Percentiles rank a stretch among this genome's conserved stretches.
Evolutionary conservation across 2,888 invertebrate genomes (phyloP).

Genomic region (Tetragnatha montana): DNA sequence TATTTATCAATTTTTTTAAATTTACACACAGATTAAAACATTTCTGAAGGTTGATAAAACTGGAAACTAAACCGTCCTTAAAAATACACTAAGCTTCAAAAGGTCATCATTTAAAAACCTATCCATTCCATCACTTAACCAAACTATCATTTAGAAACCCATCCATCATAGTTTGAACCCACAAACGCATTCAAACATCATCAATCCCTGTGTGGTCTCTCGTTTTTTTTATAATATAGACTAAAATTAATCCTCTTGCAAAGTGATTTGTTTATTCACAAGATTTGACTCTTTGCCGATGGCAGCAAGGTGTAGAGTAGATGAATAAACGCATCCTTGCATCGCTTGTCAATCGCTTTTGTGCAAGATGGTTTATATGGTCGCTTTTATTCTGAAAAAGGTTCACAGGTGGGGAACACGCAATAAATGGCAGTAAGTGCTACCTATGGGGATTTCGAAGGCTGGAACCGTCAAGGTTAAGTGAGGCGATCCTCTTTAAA

Average conservation of each 20-base stretch:
- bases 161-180: neutral
- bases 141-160: neutral
- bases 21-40: too few relatives aligned
- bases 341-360: neutral
- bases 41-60: too few relatives aligned
- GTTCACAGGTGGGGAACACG: neutral
- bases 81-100: too few relatives aligned
- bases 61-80: too few relatives aligned
- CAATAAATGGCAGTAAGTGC: neutral
- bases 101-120: too few relatives aligned
- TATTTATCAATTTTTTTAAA: too few relatives aligned
- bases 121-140: neutral
- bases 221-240: neutral
- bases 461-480: neutral
- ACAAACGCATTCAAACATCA: neutral
- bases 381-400: neutral
- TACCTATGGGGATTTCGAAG: neutral
- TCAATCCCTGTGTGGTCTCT: neutral
- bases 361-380: neutral
- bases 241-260: neutral
- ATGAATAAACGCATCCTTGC: neutral
- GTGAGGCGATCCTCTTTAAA: neutral
- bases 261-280: neutral
- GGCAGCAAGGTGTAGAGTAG: neutral
- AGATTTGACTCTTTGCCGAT: neutral